Conservation (phyloP, 2,888 invertebrate species). For the Cephus nigrinus region DNA sequence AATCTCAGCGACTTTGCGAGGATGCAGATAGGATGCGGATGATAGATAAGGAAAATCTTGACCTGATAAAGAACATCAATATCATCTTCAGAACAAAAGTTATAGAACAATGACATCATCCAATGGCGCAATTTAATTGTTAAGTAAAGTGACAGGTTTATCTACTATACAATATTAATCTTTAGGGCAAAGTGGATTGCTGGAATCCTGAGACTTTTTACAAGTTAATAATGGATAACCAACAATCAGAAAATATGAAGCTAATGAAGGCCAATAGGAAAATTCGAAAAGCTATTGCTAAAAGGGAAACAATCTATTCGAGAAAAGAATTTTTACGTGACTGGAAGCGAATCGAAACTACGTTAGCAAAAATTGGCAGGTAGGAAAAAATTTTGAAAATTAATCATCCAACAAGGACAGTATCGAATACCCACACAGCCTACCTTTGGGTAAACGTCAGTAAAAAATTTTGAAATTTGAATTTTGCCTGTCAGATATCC, state of each 20-base stretch:
- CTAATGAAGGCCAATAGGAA: conserved; percentile 39
- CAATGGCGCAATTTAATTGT: background rate
- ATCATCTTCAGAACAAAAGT: conserved; percentile 53
- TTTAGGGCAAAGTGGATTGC: conserved; percentile 50
- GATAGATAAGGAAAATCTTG: conserved; percentile 71
- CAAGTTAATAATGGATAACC: conserved; percentile 15
- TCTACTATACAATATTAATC: background rate
- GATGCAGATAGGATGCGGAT: conserved; percentile 63
- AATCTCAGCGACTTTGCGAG: conserved; percentile 58
- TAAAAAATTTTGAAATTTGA: too few relatives aligned
- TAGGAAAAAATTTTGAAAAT: background rate
- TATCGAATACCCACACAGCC: too few relatives aligned
- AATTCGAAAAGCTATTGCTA: conserved; percentile 15
- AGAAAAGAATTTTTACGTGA: conserved; percentile 30
- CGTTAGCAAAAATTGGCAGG: conserved; percentile 28
- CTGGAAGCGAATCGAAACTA: conserved; percentile 37
- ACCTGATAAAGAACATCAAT: conserved; percentile 72
- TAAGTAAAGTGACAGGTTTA: too few relatives aligned
- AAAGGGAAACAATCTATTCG: too few relatives aligned
- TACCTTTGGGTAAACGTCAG: too few relatives aligned
- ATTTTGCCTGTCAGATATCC: conserved; percentile 25
- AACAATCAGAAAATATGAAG: background rate
- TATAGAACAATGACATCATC: too few relatives aligned
- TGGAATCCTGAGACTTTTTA: conserved; percentile 38
- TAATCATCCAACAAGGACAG: background rate